Evolutionary conservation across 1,140 invertebrate species (phyloP), one percentile per base, ranked within the genome.

Genomic region (Holotrichia oblita): DNA sequence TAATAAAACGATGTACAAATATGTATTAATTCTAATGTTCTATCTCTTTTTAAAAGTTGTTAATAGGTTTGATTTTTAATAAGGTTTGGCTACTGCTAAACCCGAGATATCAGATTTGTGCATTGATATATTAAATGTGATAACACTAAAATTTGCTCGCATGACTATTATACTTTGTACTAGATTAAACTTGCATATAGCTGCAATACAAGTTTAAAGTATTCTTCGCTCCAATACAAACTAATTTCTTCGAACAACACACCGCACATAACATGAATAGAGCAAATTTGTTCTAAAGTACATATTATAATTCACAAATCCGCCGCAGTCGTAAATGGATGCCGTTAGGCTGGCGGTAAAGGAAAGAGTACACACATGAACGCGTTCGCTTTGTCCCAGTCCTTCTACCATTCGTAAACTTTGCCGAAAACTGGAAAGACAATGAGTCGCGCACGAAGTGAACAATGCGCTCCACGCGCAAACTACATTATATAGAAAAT

Each of bases 401-500:
- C 61, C 61, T 22, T 69, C 22, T 27, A 7, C 61, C 61, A 34
- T 69, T 69, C 12, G 27, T 20, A 69, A 69, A 69, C 61, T 69
- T 69, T 69, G 12, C 22, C 27, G 61, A 69, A 69, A 69, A 69
- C 61, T 69, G 61, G 48, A 69, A 69, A 69, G 61, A 69, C 61
- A 69, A 69, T 69, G 61, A 69, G 61, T 69, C 61, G 61, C 22
- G 27, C 22, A 69, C 20, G 61, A 69, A 69, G 12, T 69, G 61
- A 69, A 69, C 61, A 69, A 69, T 69, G 61, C 61, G 61, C 20
- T 69, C 61, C 61, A 34, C 17, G n/a, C 61, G 61, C 61, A 69
- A 69, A 69, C 61, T 34, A 69, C 20, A 69, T 69, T 69, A 69
- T 69, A 69, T 20, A 69, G 61, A 69, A 69, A 69, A 69, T 69